Base-by-base conservation (phyloP, 2,113 vertebrate species). In the Pygoscelis antarcticus region DNA sequence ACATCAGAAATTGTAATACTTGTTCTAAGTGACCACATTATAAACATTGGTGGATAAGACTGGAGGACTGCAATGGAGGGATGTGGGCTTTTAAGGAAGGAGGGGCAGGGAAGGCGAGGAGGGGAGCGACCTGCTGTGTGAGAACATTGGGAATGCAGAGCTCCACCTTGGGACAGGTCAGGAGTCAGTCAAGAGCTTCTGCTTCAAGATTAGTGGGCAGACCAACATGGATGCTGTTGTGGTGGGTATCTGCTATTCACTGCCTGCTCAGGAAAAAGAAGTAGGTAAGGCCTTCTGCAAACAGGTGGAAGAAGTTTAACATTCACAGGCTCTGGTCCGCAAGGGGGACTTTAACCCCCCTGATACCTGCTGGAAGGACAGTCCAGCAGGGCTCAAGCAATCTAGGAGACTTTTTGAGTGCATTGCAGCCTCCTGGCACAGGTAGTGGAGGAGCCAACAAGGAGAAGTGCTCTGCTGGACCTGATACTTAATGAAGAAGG, bases 341-440 rank as follows among this genome's bases (percentile, higher is more conserved):
- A 58, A 38, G 0, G 1, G 12, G 7, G 87, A 16, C 4, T 47
- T 75, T 52, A 89, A 49, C 1, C 3, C 11, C 8, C 6, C 11
- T 58, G 23, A 17, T 7, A 69, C 27, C 22, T 47, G 19, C 42
- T 58, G 30, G 38, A 77, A 64, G 47, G 22, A 52, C 15, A 38
- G 58, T 27, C 10, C 20, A 81, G 18, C 8, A 68, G 38, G 30
- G 47, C 42, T 82, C 8, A 54, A 38, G 26, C 27, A 78, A 58
- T 23, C n/a, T 42, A 32, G 13, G 18, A 57, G n/a, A 46, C 5
- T 47, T 55, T 19, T 36, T 60, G 17, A 70, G 27, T 21, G 44
- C 55, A n/a, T 1, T 75, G 51, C 8, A 70, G 71, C 27, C 34
- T 70, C 16, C 40, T 32, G 21, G 38, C 61, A 84, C 29, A 55